Evolutionary conservation across 1,140 invertebrate species (phyloP), one percentile per base, ranked within the genome.

Genomic region (Camponotus pennsylvanicus): DNA sequence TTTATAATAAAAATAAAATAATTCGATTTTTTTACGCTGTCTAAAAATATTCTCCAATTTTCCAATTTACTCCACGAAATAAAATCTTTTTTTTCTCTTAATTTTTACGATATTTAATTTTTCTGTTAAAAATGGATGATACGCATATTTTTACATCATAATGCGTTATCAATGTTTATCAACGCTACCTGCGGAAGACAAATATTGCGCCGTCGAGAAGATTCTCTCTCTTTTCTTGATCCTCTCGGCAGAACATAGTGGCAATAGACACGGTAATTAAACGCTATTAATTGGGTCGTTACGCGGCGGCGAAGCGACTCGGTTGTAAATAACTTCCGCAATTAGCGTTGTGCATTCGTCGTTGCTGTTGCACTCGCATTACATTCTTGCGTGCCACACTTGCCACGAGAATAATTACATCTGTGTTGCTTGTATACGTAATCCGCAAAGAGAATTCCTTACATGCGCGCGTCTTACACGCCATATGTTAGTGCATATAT

Each of bases 251-350:
- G 15, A 42, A 42, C 34, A 8, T 45, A 27, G 52, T 18, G 21
- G 5, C 37, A 42, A 18, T 18, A 75, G 73, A 77, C 63, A 85
- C 49, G 49, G 76, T 88, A 92, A 92, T 92, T 92, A 92, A 92
- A 55, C 42, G 89, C n/a, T 52, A 86, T 87, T 92, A 91, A 91
- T 89, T 91, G 76, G 90, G 86, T 89, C 86, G 55, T 86, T 66
- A 79, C 57, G 80, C 75, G 40, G 52, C 27, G 21, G 66, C 27
- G 15, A 90, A 64, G 78, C 71, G 40, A 45, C 79, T 87, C 11
- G 86, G 40, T 21, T 21, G 78, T 59, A 87, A 85, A 87, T 85
- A 90, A 80, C 83, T 88, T 61, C 73, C 69, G 79, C 55, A 75
- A 75, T 83, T 83, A 83, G 42, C 49, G 71, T 70, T 73, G 70